phyloP scores from a whole-genome alignment of 2,888 invertebrate genomes.

The Orthosia incerta region DNA sequence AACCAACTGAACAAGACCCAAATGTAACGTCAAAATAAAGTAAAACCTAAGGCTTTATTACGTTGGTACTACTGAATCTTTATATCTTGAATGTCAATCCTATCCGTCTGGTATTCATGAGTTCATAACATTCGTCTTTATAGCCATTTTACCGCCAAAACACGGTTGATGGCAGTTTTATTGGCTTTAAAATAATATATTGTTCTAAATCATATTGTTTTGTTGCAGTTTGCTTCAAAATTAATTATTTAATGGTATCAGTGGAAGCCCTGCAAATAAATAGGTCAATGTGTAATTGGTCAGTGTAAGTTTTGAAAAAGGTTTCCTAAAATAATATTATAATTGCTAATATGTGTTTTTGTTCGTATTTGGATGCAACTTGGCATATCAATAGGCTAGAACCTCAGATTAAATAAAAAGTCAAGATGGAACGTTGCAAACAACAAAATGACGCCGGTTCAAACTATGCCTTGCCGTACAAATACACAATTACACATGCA shows the following conservation, averaged over 20 bases:
- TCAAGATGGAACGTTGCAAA: too few species aligned
- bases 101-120: not conserved
- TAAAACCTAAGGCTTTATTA: not conserved
- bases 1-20: not conserved
- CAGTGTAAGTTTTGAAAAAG: not conserved
- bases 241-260: not conserved
- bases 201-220: not conserved
- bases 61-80: not conserved
- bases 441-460: too few species aligned
- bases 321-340: too few species aligned
- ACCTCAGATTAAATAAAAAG: too few species aligned
- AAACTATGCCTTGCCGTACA: too few species aligned
- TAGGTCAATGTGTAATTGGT: not conserved
- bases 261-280: not conserved
- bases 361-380: too few species aligned
- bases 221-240: not conserved
- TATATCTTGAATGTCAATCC: not conserved
- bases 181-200: not conserved
- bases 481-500: too few species aligned
- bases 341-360: too few species aligned
- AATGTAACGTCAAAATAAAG: constrained; percentile 5
- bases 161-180: constrained; percentile 12
- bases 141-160: constrained; percentile 5
- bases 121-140: not conserved
- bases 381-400: too few species aligned